Base-by-base conservation (phyloP, 2,797 vertebrate genomes). In the Hydrolagus colliei region DNA sequence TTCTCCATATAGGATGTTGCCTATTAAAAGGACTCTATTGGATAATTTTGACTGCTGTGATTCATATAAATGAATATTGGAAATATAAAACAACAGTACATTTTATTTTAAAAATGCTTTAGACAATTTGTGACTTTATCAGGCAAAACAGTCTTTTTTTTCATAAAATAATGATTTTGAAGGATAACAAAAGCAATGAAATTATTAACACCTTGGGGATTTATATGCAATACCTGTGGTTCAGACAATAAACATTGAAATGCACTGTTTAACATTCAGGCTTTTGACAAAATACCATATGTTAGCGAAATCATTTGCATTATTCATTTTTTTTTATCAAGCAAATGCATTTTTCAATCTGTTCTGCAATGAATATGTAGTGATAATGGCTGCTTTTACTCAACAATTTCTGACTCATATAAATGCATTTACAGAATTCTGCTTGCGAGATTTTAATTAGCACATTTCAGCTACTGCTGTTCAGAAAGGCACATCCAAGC, bases 321-420 rank as follows among this genome's bases (percentile, higher is more conserved):
- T 84, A 84, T 71, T 84, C 79, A 84, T 52, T 71, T 65, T n/a
- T 16, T 52, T 82, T 84, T 71, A 84, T 20, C 32, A 84, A 71
- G 18, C 27, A 84, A 68, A 82, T 84, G 79, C 9, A 84, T n/a
- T 84, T 68, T 71, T 2, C 65, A 71, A 41, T 71, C 65, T 71
- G 65, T 35, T 84, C 65, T 41, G 63, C 71, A 68, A 20, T 71
- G 65, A 71, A 35, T 12, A 41, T 71, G 27, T 20, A 32, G 16
- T 84, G 13, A 18, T 71, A 71, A 84, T 84, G 16, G 20, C 41
- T 76, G 20, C 35, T 76, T 61, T 61, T 77, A 61, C 9, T 52
- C 27, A 71, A 9, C 65, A 20, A 41, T 20, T n/a, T 77, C 32
- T n/a, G 79, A 71, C 0, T 77, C 20, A 41, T 52, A 68, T 13